Conservation (phyloP, 2,113 vertebrate genomes). For the Leuciscus idus region DNA sequence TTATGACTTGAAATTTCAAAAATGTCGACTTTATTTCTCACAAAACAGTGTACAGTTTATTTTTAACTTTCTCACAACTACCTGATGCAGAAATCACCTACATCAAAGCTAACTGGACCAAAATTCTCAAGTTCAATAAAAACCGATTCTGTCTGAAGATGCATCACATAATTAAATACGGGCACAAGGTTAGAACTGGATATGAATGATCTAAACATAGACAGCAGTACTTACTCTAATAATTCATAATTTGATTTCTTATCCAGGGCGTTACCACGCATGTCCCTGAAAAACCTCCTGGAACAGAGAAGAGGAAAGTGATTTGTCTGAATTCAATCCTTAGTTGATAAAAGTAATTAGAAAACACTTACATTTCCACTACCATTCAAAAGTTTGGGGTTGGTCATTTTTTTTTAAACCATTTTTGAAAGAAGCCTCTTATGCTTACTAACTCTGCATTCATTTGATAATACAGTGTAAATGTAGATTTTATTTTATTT, state of each 20-base stretch:
- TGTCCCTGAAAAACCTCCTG: constrained; percentile 96
- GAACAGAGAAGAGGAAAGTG: constrained; percentile 60
- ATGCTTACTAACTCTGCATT: neutral
- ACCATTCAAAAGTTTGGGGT: neutral
- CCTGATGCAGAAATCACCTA: neutral
- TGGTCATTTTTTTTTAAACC: neutral
- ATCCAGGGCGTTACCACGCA: constrained; percentile 96
- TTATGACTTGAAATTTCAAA: neutral
- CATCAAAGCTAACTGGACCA: neutral
- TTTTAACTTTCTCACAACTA: neutral
- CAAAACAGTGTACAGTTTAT: neutral
- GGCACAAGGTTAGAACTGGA: neutral
- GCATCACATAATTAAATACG: neutral
- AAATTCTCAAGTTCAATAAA: neutral
- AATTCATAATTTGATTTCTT: constrained; percentile 99
- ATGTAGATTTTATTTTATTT: no score
- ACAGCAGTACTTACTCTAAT: constrained; percentile 87
- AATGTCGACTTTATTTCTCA: neutral
- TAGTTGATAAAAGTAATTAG: neutral
- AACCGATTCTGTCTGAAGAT: neutral
- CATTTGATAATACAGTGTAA: neutral
- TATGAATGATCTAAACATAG: neutral
- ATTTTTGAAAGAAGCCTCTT: neutral
- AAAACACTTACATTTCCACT: neutral
- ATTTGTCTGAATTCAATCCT: neutral